A percentile compares a stretch with the other conserved stretches of the same genome.
These are phyloP conservation scores for Octomys mimax DNA, from an alignment of 2,797 vertebrate species.

Conservation along the genomic window DNA sequence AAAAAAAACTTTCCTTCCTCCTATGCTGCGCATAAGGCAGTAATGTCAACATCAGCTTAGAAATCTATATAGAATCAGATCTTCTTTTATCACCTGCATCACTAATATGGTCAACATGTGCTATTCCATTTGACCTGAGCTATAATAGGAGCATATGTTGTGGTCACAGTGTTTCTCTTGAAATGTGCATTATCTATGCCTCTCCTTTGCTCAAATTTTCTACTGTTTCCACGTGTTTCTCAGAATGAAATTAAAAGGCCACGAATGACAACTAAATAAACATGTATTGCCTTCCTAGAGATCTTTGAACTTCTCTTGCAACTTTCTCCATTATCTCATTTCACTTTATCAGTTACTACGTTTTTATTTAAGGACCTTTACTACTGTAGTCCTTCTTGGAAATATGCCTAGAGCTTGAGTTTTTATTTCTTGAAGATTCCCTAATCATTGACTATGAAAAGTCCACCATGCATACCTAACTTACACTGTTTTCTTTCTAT, in stretches of 20 bases:
- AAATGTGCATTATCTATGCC: neutral
- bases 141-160: neutral
- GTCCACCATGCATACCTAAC: rapidly evolving
- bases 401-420: neutral
- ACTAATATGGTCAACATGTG: rapidly evolving
- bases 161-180: neutral
- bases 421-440: neutral
- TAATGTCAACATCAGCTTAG: neutral
- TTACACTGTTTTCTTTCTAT: neutral
- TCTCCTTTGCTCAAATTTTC: neutral
- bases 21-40: neutral
- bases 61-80: neutral
- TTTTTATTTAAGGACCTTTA: neutral
- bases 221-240: neutral
- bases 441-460: neutral
- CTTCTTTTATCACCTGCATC: neutral
- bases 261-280: rapidly evolving
- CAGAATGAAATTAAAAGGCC: neutral
- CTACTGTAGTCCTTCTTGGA: neutral
- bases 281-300: neutral
- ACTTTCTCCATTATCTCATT: neutral
- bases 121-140: neutral
- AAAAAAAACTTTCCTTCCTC: neutral
- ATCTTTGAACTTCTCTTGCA: neutral
- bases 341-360: neutral